phyloP scores from a whole-genome alignment of 2,888 invertebrate genomes.

The Mesoligia furuncula region DNA sequence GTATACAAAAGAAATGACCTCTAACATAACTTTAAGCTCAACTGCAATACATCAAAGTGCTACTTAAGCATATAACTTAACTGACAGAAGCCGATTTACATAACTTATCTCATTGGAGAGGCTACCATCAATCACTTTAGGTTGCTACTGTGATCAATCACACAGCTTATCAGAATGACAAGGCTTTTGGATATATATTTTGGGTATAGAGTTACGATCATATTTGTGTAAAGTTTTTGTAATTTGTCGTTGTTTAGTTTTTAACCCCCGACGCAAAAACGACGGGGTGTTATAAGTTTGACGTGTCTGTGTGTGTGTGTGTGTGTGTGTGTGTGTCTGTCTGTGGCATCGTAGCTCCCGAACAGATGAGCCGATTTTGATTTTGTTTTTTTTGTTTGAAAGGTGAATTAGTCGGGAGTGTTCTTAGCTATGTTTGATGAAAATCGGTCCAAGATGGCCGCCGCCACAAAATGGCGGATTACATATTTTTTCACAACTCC shows the following conservation, averaged over 20 bases:
- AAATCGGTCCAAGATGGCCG: too few relatives aligned
- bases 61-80: slow-evolving; percentile 25
- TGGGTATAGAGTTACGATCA: not conserved
- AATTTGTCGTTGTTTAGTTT: not conserved
- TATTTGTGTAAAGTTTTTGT: not conserved
- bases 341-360: too few relatives aligned
- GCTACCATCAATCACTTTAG: slow-evolving; percentile 45
- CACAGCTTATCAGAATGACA: slow-evolving; percentile 36
- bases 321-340: too few relatives aligned
- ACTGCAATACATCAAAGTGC: slow-evolving; percentile 31
- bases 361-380: too few relatives aligned
- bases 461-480: too few relatives aligned
- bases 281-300: too few relatives aligned
- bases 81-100: slow-evolving; percentile 42
- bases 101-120: slow-evolving; percentile 45
- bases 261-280: too few relatives aligned
- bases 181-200: slow-evolving; percentile 18
- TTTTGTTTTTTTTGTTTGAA: too few relatives aligned
- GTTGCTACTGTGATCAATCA: slow-evolving; percentile 38
- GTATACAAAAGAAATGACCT: not conserved
- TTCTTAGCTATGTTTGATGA: too few relatives aligned
- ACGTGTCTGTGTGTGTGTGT: too few relatives aligned
- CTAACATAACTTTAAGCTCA: not conserved
- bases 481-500: too few relatives aligned
- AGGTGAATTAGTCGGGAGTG: too few relatives aligned